These are phyloP conservation scores for Notodonta dromedarius DNA, from an alignment of 2,888 invertebrate genomes.

Conservation along the genomic window DNA sequence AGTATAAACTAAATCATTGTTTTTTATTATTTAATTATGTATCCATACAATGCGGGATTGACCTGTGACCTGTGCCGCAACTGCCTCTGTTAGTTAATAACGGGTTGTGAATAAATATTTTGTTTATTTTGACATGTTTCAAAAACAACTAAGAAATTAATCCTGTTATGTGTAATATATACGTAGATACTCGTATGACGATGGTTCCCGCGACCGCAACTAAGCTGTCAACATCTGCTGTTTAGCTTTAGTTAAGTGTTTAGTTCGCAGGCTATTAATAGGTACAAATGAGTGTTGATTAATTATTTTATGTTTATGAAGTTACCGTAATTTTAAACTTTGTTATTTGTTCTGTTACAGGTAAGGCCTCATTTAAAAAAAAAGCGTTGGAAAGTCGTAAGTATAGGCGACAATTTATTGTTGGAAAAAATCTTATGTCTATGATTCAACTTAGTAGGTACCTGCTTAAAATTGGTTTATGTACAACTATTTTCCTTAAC, in stretches of 20 bases:
- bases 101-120: too few species aligned
- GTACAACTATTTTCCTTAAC: conserved; percentile 40
- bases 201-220: conserved; percentile 49
- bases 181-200: too few species aligned
- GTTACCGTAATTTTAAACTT: conserved; percentile 5
- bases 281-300: conserved; percentile 5
- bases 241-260: conserved; percentile 19
- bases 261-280: background rate
- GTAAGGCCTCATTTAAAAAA: conserved; percentile 35
- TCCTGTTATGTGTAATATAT: too few species aligned
- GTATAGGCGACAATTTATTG: too few species aligned
- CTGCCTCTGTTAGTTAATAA: too few species aligned
- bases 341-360: conserved; percentile 40
- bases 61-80: too few species aligned
- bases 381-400: background rate
- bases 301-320: conserved; percentile 4
- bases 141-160: too few species aligned
- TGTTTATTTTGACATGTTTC: too few species aligned
- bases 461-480: conserved; percentile 8
- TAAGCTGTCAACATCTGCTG: conserved; percentile 73
- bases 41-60: too few species aligned
- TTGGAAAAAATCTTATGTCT: background rate
- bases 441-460: too few species aligned
- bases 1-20: too few species aligned
- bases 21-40: too few species aligned